Conservation (phyloP, 2,888 invertebrate genomes). For the Eubasilissa splendida region DNA sequence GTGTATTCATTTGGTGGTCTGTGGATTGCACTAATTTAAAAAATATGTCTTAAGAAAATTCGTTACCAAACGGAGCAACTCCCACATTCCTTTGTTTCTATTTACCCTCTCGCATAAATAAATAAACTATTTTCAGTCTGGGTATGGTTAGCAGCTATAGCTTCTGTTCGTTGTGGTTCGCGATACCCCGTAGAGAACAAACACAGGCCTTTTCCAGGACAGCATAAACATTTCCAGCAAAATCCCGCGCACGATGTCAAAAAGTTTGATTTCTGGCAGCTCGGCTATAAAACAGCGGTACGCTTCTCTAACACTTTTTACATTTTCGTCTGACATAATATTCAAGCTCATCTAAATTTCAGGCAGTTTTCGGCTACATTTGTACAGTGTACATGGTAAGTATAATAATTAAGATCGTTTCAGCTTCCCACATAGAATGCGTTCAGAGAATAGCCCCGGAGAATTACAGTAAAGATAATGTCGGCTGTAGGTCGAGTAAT, state of each 20-base stretch:
- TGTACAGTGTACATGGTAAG: background rate
- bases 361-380: background rate
- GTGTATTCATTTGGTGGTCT: too few species aligned
- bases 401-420: slow-evolving; percentile 10
- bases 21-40: background rate
- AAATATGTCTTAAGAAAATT: background rate
- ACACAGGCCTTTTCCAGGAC: background rate
- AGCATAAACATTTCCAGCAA: background rate
- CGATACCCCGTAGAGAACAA: slow-evolving; percentile 3
- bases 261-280: background rate
- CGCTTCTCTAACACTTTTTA: too few species aligned
- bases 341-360: background rate
- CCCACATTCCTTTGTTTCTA: too few species aligned
- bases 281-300: too few species aligned
- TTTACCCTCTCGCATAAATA: background rate
- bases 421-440: slow-evolving; percentile 9
- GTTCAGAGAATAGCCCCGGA: background rate
- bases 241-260: background rate
- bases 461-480: slow-evolving; percentile 16
- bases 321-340: too few species aligned
- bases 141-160: background rate
- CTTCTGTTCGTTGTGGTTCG: background rate
- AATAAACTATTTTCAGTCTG: background rate
- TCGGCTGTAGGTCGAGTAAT: background rate
- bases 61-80: background rate